Evolutionary conservation across 2,797 vertebrate species (phyloP).

Genomic region (Myripristis jacobus): DNA sequence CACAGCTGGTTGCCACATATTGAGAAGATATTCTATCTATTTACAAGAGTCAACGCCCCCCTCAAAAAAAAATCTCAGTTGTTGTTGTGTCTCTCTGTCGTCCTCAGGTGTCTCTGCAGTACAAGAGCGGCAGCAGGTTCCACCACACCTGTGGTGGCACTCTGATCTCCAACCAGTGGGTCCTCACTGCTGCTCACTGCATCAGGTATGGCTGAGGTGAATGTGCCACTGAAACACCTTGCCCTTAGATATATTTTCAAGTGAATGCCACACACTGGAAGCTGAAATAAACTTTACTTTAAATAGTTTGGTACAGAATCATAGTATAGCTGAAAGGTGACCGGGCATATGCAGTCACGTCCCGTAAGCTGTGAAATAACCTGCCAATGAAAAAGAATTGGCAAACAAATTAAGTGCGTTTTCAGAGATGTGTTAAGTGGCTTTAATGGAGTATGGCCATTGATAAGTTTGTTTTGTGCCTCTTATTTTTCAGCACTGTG

Average conservation of each 20-base stretch:
- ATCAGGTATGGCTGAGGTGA: conserved; percentile 81
- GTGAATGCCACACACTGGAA: neutral
- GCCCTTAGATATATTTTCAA: neutral
- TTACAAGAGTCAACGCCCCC: neutral
- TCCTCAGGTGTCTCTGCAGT: conserved; percentile 88
- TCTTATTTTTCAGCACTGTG: too few relatives aligned
- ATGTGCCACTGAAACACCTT: neutral
- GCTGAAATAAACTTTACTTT: neutral
- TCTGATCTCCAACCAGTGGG: conserved; percentile 87
- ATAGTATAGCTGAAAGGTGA: too few relatives aligned
- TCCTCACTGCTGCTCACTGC: conserved; percentile 92
- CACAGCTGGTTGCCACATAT: neutral
- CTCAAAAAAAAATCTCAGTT: neutral
- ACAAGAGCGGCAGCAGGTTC: conserved; percentile 76
- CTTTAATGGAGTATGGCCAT: neutral
- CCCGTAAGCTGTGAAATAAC: too few relatives aligned
- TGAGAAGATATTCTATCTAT: neutral
- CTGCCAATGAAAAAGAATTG: neutral
- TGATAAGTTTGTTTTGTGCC: neutral
- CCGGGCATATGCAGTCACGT: too few relatives aligned
- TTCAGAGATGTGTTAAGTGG: neutral
- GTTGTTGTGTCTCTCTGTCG: conserved; percentile 7
- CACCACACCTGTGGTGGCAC: conserved; percentile 88
- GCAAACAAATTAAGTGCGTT: neutral
- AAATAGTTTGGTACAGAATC: too few relatives aligned